Evolutionary conservation across 2,113 vertebrate genomes (phyloP).

Genomic region (Haemorhous mexicanus): DNA sequence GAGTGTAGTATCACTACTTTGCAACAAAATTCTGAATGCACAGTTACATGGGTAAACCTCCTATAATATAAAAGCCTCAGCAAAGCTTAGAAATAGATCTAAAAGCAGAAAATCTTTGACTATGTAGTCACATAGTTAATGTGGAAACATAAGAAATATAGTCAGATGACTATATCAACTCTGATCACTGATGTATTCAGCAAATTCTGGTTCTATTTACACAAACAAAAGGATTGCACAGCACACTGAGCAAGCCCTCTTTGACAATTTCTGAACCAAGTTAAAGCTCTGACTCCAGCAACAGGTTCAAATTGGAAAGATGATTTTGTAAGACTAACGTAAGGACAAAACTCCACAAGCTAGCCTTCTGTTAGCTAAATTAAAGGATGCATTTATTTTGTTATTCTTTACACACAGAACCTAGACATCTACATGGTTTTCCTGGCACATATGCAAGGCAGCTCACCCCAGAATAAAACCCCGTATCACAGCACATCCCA

Average conservation of each 20-base stretch:
- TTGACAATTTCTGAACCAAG: not conserved
- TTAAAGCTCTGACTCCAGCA: not conserved
- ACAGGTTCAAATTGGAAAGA: not conserved
- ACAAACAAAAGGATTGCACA: not conserved
- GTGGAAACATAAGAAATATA: not conserved
- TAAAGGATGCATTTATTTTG: not conserved
- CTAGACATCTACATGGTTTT: not conserved
- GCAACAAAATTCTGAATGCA: not conserved
- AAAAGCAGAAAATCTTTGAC: not conserved
- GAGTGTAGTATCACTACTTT: not conserved
- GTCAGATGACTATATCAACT: not conserved
- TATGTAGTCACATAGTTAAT: not conserved
- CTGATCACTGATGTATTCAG: not conserved
- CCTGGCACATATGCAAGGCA: not conserved
- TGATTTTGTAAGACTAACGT: rapidly evolving
- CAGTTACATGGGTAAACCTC: not conserved
- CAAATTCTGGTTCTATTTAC: not conserved
- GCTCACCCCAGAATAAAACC: not conserved
- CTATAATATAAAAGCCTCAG: not conserved
- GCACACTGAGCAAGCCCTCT: not conserved
- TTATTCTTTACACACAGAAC: not conserved
- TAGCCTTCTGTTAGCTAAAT: not conserved
- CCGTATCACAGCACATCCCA: rapidly evolving
- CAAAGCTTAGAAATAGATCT: not conserved
- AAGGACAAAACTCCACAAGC: not conserved